A percentile compares a stretch with the other conserved stretches of the same genome.
phyloP scores from a whole-genome alignment of 2,888 invertebrate species.

The Pandemis heparana region DNA sequence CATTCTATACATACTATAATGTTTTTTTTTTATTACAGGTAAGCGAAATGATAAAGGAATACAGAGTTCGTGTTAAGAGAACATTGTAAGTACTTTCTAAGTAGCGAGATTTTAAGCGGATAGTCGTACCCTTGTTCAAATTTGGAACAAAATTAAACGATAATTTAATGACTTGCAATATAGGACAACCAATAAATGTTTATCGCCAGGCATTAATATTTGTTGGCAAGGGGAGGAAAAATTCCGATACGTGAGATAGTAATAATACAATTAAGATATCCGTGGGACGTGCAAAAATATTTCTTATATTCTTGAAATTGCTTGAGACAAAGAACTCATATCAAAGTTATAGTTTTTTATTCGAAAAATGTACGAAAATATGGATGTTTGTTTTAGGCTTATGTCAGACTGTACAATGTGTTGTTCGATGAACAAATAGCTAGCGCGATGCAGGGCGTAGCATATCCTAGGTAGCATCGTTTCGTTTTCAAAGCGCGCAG shows the following conservation, averaged over 20 bases:
- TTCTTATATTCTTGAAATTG: conserved; percentile 46
- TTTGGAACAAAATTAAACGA: neutral
- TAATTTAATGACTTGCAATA: neutral
- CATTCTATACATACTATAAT: neutral
- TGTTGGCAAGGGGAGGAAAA: conserved; percentile 52
- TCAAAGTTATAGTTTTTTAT: neutral
- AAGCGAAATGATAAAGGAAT: conserved; percentile 40
- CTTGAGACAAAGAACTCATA: conserved; percentile 11
- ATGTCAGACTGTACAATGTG: conserved; percentile 52
- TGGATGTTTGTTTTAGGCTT: neutral
- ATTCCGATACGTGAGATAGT: conserved; percentile 56
- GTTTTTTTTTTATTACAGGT: conserved; percentile 47
- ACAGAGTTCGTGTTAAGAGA: neutral
- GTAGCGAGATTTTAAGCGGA: neutral
- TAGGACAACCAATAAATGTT: conserved; percentile 25
- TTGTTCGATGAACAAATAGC: conserved; percentile 58
- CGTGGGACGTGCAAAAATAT: conserved; percentile 55
- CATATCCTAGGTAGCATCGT: conserved; percentile 68
- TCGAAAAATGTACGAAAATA: neutral
- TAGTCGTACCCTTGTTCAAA: no score
- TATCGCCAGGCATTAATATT: conserved; percentile 46
- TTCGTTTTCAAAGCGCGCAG: conserved; percentile 67
- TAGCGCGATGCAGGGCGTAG: conserved; percentile 56
- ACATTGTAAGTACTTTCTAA: neutral
- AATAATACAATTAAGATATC: conserved; percentile 61